Evolutionary conservation across 2,113 vertebrate species (phyloP).

Genomic region (Dendropsophus ebraccatus): DNA sequence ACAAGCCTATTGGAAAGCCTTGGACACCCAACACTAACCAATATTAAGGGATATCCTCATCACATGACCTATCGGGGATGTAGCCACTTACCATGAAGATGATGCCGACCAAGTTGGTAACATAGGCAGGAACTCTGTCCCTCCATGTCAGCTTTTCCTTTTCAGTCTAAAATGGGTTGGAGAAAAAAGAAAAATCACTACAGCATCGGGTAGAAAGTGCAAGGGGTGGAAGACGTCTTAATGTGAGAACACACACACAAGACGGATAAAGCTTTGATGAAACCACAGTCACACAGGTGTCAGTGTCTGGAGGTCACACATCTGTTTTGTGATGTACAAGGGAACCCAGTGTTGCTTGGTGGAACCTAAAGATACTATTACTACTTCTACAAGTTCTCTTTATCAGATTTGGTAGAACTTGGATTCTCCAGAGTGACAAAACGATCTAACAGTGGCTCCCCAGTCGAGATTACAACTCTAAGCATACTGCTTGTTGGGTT

Average conservation of each 20-base stretch:
- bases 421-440: neutral
- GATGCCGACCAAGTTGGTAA: constrained; percentile 84
- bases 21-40: neutral
- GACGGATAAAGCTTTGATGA: neutral
- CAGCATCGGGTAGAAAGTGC: neutral
- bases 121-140: constrained; percentile 89
- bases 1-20: no score
- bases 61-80: neutral
- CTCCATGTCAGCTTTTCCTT: constrained; percentile 94
- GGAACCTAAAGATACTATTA: no score
- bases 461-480: no score
- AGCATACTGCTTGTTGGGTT: no score
- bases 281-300: constrained; percentile 18
- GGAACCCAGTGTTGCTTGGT: constrained; percentile 1
- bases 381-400: neutral
- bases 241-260: constrained; percentile 14
- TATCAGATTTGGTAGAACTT: neutral
- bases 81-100: constrained; percentile 85
- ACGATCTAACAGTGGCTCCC: neutral
- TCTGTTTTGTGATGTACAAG: constrained; percentile 25
- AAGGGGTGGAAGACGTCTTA: neutral
- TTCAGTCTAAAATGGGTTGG: constrained; percentile 71
- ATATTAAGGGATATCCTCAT: neutral
- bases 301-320: constrained; percentile 19
- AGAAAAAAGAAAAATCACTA: neutral